These are phyloP conservation scores for Gadopsis marmoratus DNA, from an alignment of 2,797 vertebrate genomes.

Conservation along the genomic window DNA sequence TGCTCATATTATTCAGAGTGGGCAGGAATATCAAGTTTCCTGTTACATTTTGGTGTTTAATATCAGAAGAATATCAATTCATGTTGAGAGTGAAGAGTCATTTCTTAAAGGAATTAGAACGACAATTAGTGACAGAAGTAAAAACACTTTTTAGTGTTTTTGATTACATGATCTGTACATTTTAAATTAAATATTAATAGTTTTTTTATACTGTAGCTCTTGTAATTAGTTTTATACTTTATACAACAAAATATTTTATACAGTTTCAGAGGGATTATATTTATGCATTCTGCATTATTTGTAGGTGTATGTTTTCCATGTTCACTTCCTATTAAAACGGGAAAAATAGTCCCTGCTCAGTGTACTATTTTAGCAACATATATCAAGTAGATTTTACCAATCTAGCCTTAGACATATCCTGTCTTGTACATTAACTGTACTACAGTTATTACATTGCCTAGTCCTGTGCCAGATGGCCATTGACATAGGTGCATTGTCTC, in stretches of 20 bases:
- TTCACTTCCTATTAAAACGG: neutral
- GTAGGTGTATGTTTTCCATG: neutral
- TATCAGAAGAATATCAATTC: neutral
- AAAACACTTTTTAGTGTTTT: neutral
- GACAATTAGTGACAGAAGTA: neutral
- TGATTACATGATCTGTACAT: neutral
- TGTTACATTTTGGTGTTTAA: neutral
- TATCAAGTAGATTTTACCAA: neutral
- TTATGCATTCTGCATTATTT: neutral
- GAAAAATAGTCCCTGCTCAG: neutral
- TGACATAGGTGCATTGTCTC: neutral
- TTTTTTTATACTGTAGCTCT: neutral
- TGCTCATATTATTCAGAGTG: neutral
- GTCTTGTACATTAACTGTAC: neutral
- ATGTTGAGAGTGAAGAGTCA: neutral
- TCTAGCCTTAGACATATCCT: neutral
- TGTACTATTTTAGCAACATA: neutral
- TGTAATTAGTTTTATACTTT: neutral
- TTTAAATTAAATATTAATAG: neutral
- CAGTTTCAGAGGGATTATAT: neutral
- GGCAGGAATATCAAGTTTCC: conserved; percentile 3
- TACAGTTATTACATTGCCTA: neutral
- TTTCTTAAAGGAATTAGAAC: neutral
- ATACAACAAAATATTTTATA: no score
- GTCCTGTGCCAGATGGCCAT: neutral